phyloP scores from a whole-genome alignment of 2,888 invertebrate species.

The Xanthia togata region DNA sequence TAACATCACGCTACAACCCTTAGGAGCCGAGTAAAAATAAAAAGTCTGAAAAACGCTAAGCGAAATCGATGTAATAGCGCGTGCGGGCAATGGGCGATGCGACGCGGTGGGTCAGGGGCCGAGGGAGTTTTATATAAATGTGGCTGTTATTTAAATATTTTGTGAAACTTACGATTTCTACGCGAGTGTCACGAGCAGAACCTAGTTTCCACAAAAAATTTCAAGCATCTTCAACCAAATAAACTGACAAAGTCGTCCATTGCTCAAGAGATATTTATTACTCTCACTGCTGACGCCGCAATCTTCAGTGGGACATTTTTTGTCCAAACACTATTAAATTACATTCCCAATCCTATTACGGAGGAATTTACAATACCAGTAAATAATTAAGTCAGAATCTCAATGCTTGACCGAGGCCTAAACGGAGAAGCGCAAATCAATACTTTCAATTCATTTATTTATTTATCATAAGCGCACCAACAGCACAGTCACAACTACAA shows the following conservation, averaged over 20 bases:
- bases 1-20: neutral
- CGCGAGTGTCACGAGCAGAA: neutral
- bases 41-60: neutral
- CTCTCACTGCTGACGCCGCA: conserved; percentile 12
- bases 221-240: neutral
- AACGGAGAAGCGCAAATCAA: neutral
- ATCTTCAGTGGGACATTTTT: conserved; percentile 40
- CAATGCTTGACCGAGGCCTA: neutral
- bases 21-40: neutral
- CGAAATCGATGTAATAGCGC: neutral
- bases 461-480: no score
- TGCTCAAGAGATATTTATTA: conserved; percentile 10
- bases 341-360: conserved; percentile 44
- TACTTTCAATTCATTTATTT: neutral
- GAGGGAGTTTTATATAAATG: neutral
- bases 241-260: neutral
- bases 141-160: neutral
- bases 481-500: no score
- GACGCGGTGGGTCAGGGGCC: neutral
- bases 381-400: conserved; percentile 15
- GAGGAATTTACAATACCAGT: conserved; percentile 18
- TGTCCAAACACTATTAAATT: conserved; percentile 53
- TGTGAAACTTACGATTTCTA: neutral
- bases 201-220: neutral
- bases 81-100: neutral